Evolutionary conservation across 2,888 invertebrate genomes (phyloP), one percentile per base, ranked within the genome.

Genomic region (Erebia palarica): DNA sequence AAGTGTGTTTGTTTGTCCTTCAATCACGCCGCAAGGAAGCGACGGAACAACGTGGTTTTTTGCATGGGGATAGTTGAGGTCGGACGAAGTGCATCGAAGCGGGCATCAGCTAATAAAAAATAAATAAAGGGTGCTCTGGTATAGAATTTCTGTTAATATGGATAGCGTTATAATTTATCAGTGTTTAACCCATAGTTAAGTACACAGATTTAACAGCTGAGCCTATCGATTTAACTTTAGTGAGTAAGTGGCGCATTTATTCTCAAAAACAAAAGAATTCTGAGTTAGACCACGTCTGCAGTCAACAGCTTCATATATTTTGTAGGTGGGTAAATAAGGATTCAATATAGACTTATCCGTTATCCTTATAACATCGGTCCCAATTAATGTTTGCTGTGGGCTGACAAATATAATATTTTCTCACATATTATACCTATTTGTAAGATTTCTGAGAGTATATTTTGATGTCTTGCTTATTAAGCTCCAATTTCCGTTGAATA

Each of bases 321-420:
- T 49, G 21, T 47, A 16, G 18, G 51, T 16, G 47, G 42, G 21
- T 61, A 51, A 65, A 42, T 65, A 36, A 53, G 55, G 16, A 53
- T 42, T 57, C 55, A 42, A 47, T 57, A 58, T 57, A 47, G n/a
- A 42, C 21, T 21, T 44, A 66, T 57, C 27, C 53, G 44, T 66
- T 57, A 66, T 66, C 44, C 65, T 57, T 57, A 42, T 57, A 55
- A 57, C 55, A 66, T 58, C 66, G 44, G 42, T 58, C 57, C 14
- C 65, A 66, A 65, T 66, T 66, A 66, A 66, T 66, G 57, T 66
- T 66, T 66, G 57, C 57, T 21, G 3, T 66, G 44, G 58, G 18
- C 66, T 42, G 66, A 57, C 57, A 66, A 58, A 66, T 65, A 66
- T 36, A 65, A 65, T 66, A 66, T 66, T 66, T 66, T 21, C 44